Base-by-base conservation (phyloP, 2,888 invertebrate species). In the Drosophila monieri region DNA sequence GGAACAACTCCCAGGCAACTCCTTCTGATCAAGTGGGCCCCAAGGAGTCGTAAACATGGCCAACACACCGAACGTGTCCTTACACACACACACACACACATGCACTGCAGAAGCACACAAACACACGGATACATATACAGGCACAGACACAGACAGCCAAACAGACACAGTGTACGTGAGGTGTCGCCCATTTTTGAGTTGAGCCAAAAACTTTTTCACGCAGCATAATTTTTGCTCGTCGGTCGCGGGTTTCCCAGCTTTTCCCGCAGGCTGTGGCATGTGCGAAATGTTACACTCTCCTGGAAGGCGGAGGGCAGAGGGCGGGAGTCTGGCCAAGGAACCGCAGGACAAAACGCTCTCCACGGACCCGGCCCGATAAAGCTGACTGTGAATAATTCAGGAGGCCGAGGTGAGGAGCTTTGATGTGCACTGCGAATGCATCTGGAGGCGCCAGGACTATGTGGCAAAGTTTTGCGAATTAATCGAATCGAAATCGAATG, bases 11-110 rank as follows among this genome's bases (percentile, higher is more conserved):
- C 88, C 88, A 54, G 66, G 76, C 74, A 85, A 88, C 85, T 83
- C 75, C 76, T 88, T 76, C 77, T 80, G 78, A 78, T 74, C 85
- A 88, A 85, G 84, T 85, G 78, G 86, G 72, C 85, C 84, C 85
- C 74, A 64, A 79, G 80, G 85, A 80, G 77, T 80, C 85, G 77
- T 85, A 85, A 85, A 85, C 84, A 86, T 88, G 72, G 73, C 69
- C 76, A 64, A 54, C 44, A 81, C 79, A 66, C 73, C 65, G 73
- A 76, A 78, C 65, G 70, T 81, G 83, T 83, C 70, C 85, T 46
- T 23, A 43, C 41, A 48, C 32, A 54, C 43, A 56, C n/a, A 43
- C 41, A 48, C 32, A 54, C 58, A 37, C 35, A 37, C 25, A 49
- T 25, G 35, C 51, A 25, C 9, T 9, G 27, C 27, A 8, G 27